Percentiles rank a stretch among this genome's conserved stretches.
phyloP scores from a whole-genome alignment of 2,888 invertebrate species.

The Amaurobius ferox region DNA sequence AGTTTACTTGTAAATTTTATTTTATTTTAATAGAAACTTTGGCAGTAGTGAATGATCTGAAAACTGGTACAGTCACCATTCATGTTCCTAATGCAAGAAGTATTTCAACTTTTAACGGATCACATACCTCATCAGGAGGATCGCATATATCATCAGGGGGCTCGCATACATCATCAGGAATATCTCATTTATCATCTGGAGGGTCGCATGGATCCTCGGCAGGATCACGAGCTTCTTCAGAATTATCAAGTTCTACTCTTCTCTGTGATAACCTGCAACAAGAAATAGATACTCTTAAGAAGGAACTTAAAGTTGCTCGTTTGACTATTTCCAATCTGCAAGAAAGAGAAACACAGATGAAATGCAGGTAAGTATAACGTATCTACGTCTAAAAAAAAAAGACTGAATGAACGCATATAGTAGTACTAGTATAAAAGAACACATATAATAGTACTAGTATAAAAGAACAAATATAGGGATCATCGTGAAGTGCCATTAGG shows the following conservation, averaged over 20 bases:
- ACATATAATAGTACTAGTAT: no score
- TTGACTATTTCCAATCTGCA: conserved; percentile 78
- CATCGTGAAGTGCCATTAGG: no score
- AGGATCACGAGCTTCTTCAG: neutral
- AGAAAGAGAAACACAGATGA: conserved; percentile 78
- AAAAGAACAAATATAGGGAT: no score
- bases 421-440: no score
- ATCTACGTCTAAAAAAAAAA: no score
- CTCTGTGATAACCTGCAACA: conserved; percentile 28
- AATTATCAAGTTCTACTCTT: neutral
- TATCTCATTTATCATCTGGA: neutral
- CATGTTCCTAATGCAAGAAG: conserved; percentile 40
- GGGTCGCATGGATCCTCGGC: neutral
- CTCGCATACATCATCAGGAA: no score
- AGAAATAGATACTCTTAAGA: conserved; percentile 78
- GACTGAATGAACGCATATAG: no score
- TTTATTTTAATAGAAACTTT: neutral
- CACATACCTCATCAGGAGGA: neutral
- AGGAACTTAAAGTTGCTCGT: conserved; percentile 79
- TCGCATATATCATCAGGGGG: neutral
- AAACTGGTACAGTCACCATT: conserved; percentile 11
- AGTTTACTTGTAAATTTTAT: no score
- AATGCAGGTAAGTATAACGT: conserved; percentile 77
- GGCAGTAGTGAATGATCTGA: neutral
- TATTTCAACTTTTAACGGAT: neutral